Evolutionary conservation across 1,140 invertebrate species (phyloP), one percentile per base, ranked within the genome.

Genomic region (Cherax destructor): DNA sequence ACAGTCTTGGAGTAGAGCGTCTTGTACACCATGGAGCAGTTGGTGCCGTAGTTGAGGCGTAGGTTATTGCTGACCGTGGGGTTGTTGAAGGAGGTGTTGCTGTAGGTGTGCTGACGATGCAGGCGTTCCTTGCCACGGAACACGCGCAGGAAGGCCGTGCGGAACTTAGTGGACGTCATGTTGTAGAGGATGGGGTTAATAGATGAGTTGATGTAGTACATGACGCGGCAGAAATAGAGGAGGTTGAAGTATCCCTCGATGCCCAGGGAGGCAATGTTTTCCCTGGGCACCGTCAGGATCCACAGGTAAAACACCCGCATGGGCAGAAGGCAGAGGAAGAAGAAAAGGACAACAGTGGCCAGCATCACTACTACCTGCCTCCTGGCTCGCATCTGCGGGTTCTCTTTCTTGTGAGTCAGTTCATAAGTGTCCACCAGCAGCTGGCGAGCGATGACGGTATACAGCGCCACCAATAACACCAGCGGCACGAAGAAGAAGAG

Each of bases 181-280:
- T 97, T 97, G 94, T 98, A 98, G 21, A 98, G 95, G 93, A 98
- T 97, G 5, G 98, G 98, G 95, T 98, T 98, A 88, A 98, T 96
- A 49, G 97, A 97, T 7, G 97, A 98, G 94, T 98, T 98, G 30
- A 98, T 95, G 94, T 98, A 98, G 24, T 98, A 94, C 97, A 98
- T 97, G 50, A 98, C 96, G 78, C 97, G 96, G 93, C 96, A 97
- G 94, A 98, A 97, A 94, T 97, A 98, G 16, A 98, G 95, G 80
- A 98, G 95, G 94, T 96, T 97, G 94, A 97, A 98, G 95, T 97
- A 98, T 11, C 95, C 95, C 91, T 97, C 97, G 93, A 97, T 94
- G 41, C 97, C 97, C 92, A 97, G 94, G 21, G 95, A 94, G 92
- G 95, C 94, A 92, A 97, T 94, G 81, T 96, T 96, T 93, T 97